Evolutionary conservation across 2,113 vertebrate species (phyloP), one percentile per base, ranked within the genome.

Genomic region (Epinephelus cyanopodus): DNA sequence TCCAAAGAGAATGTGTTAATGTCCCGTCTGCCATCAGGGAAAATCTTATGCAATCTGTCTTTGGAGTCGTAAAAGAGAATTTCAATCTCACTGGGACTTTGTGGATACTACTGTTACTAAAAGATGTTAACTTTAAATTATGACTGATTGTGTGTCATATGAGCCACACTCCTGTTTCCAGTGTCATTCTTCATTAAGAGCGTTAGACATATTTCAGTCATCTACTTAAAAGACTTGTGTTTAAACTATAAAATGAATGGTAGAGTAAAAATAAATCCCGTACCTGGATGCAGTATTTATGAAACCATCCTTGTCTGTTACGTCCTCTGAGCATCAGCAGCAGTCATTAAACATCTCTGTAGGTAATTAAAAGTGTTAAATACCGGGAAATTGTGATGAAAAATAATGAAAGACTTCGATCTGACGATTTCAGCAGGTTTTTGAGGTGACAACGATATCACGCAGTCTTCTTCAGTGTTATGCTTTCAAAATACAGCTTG

Each of bases 321-420:
- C 52, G 29, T 42, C 81, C 50, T 53, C 14, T 50, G 53, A 74
- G 58, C 29, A 42, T 42, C 42, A 42, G 23, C n/a, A 52, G 52
- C 29, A 58, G 29, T 72, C 39, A 50, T 71, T 50, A 27, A 54
- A 48, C 48, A 54, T 56, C 23, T 56, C n/a, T 72, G 39, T 37
- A 48, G 48, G 27, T 42, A 50, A 70, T 83, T 83, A 50, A 58
- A 72, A 58, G 18, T 56, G 13, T 37, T 54, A 23, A 60, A 39
- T 47, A 45, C 29, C 47, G 33, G 10, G 23, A 37, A 56, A 48
- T 61, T 14, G 52, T 60, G 68, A 61, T 54, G 19, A 23, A 8
- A 73, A 72, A 47, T 47, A 13, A 64, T 57, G 48, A n/a, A 18
- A 42, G 18, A 21, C 54, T 54, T 53, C 25, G 10, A 68, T 2